These are phyloP conservation scores for Micronisus gabar DNA, from an alignment of 2,113 vertebrate genomes.

Conservation along the genomic window DNA sequence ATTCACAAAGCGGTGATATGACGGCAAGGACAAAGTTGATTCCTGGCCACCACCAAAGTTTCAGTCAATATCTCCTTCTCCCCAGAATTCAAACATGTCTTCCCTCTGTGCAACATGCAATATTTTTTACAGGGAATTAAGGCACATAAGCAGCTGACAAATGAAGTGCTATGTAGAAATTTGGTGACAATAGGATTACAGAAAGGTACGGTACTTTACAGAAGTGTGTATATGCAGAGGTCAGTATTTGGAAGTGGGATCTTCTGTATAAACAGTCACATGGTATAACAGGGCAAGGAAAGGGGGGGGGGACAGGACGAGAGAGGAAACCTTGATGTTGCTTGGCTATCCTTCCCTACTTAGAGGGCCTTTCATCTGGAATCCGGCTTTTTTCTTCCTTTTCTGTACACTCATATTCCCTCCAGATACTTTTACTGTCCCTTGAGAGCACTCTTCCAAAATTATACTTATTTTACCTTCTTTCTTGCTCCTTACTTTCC, in stretches of 20 bases:
- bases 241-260: background rate
- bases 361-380: background rate
- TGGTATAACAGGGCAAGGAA: background rate
- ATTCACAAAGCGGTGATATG: background rate
- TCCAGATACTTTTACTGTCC: background rate
- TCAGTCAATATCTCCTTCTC: background rate
- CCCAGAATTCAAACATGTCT: background rate
- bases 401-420: background rate
- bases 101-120: background rate
- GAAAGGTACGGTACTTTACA: background rate
- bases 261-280: background rate
- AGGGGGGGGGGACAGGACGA: background rate
- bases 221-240: background rate
- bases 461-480: background rate
- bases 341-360: background rate
- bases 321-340: background rate
- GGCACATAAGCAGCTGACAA: background rate
- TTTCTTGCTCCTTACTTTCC: background rate
- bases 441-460: background rate
- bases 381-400: background rate
- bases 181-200: background rate
- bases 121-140: background rate
- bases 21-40: background rate
- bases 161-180: background rate
- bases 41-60: background rate